Percentiles rank a stretch among this genome's conserved stretches.
phyloP scores from a whole-genome alignment of 2,888 invertebrate species.

The Drosophila ustulata region DNA sequence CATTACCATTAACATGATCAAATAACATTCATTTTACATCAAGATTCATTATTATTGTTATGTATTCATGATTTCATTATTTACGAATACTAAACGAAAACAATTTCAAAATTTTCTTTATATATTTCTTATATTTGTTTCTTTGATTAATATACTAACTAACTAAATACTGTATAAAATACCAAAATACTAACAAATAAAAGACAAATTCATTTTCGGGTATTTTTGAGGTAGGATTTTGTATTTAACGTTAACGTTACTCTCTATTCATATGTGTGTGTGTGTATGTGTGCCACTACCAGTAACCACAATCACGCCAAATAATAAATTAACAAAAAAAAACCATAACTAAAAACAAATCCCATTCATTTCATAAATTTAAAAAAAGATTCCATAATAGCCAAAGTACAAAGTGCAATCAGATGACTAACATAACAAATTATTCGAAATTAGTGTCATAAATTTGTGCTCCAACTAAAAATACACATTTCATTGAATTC shows the following conservation, averaged over 20 bases:
- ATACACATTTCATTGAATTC: slow-evolving; percentile 5
- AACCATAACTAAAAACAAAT: slow-evolving; percentile 26
- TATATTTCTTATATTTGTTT: slow-evolving; percentile 52
- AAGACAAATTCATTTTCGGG: slow-evolving; percentile 85
- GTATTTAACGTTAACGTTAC: slow-evolving; percentile 46
- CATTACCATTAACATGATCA: slow-evolving; percentile 32
- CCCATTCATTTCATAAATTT: slow-evolving; percentile 38
- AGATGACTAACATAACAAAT: slow-evolving; percentile 25
- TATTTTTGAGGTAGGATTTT: slow-evolving; percentile 85
- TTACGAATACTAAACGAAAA: slow-evolving; percentile 36
- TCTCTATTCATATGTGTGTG: slow-evolving; percentile 36
- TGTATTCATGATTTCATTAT: slow-evolving; percentile 32
- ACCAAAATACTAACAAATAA: slow-evolving; percentile 68
- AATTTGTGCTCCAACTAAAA: slow-evolving; percentile 10
- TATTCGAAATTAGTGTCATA: slow-evolving; percentile 12
- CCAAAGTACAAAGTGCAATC: slow-evolving; percentile 51
- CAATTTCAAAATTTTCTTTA: slow-evolving; percentile 40
- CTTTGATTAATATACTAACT: slow-evolving; percentile 49
- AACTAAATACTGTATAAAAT: slow-evolving; percentile 48
- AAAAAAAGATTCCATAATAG: slow-evolving; percentile 11
- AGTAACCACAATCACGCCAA: slow-evolving; percentile 39
- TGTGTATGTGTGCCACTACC: slow-evolving; percentile 42
- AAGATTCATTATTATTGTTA: slow-evolving; percentile 41
- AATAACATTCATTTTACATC: slow-evolving; percentile 30
- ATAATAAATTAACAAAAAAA: slow-evolving; percentile 25